Percentiles rank a stretch among this genome's conserved stretches.
Conservation (phyloP, 1,140 invertebrate genomes). For the Dryas iulia region DNA sequence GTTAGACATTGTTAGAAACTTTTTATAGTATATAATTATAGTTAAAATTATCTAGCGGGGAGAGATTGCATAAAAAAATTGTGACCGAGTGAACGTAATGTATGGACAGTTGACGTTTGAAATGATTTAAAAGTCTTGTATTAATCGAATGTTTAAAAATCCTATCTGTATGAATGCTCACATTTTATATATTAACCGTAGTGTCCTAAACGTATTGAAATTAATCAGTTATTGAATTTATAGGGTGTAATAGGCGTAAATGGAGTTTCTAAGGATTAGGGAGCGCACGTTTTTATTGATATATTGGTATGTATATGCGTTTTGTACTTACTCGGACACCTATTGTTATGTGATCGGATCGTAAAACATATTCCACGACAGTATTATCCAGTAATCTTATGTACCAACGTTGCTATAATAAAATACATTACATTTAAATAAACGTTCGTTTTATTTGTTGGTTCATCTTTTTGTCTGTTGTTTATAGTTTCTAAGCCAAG, state of each 20-base stretch:
- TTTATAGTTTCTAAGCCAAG: no score
- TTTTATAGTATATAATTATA: constrained; percentile 35
- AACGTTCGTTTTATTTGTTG: constrained; percentile 62
- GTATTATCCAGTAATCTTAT: constrained; percentile 79
- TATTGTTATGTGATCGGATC: constrained; percentile 54
- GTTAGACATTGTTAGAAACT: constrained; percentile 53
- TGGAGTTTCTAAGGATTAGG: constrained; percentile 69
- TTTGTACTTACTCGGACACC: constrained; percentile 68
- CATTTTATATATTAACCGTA: constrained; percentile 76
- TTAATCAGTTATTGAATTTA: constrained; percentile 76
- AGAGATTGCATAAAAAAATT: constrained; percentile 16
- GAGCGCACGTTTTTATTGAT: constrained; percentile 69
- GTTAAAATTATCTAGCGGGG: constrained; percentile 29
- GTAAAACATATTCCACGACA: constrained; percentile 62
- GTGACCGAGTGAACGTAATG: constrained; percentile 22
- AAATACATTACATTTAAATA: constrained; percentile 71
- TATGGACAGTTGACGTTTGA: constrained; percentile 36
- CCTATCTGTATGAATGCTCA: constrained; percentile 76
- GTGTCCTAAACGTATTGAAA: constrained; percentile 56
- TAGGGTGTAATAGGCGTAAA: constrained; percentile 71
- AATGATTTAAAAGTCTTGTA: constrained; percentile 38
- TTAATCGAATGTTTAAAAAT: constrained; percentile 49
- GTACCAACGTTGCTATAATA: constrained; percentile 80
- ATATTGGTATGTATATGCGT: constrained; percentile 63
- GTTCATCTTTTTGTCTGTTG: no score